Base-by-base conservation (phyloP, 2,797 vertebrate species). In the Dermochelys coriacea region DNA sequence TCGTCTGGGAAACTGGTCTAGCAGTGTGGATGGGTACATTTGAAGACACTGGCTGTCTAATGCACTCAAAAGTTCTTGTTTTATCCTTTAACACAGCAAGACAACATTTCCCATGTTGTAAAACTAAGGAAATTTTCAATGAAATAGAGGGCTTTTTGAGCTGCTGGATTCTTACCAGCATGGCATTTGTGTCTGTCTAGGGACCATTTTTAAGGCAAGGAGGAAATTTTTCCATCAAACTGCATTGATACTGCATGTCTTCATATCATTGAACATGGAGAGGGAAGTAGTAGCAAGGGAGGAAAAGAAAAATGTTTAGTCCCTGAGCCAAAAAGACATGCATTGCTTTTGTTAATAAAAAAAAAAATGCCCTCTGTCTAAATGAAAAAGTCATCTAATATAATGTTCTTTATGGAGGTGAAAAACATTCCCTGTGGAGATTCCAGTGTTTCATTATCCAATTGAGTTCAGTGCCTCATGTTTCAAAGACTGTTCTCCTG, bases 371-470 rank as follows among this genome's bases (percentile, higher is more conserved):
- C 23, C 54, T 89, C 31, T 93, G 93, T 97, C 94, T 91, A 52
- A 96, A 95, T 95, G 95, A 95, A 97, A 92, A 97, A 89, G 25
- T 95, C 75, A 37, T 95, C 61, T 97, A 97, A 96, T 96, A 95
- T 91, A 91, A 94, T 91, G 41, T 93, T 97, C 93, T 95, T 91
- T 88, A 57, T n/a, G 57, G 75, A 95, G 90, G 81, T 95, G 86
- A 95, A 96, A 96, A 94, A 87, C 90, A 89, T 68, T 86, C 83
- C 95, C 95, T 77, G 61, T 88, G 74, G 96, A 94, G 93, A 85
- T 96, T 85, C 80, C 95, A 89, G 90, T 93, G 88, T 95, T 93
- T 97, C 77, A 80, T 98, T 97, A 96, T 96, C 97, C 96, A 94
- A 15, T 84, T 91, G 96, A 95, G 74, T 90, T 79, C 34, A n/a